Percentiles rank a stretch among this genome's conserved stretches.
phyloP scores from a whole-genome alignment of 2,797 vertebrate genomes.

The Euphonia xanthogaster region DNA sequence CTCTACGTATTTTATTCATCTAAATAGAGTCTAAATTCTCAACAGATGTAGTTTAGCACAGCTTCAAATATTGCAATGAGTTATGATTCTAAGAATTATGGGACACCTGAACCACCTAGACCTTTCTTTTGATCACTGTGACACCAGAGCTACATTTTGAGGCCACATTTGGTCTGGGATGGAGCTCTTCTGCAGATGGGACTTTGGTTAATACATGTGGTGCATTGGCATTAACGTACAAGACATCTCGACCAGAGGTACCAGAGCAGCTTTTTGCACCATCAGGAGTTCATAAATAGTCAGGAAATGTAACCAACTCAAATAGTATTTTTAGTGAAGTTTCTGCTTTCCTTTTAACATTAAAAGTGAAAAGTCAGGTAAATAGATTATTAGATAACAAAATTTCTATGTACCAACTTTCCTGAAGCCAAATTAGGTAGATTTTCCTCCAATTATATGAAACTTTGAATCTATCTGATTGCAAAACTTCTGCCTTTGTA shows the following conservation, averaged over 20 bases:
- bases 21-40: not conserved
- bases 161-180: not conserved
- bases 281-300: not conserved
- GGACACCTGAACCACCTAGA: not conserved
- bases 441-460: not conserved
- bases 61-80: not conserved
- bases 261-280: not conserved
- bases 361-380: not conserved
- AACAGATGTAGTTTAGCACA: not conserved
- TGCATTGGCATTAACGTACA: not conserved
- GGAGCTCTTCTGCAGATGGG: not conserved
- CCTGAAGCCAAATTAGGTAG: not conserved
- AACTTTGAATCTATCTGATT: not conserved
- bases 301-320: not conserved
- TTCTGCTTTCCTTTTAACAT: not conserved
- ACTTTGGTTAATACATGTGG: not conserved
- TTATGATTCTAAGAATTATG: not conserved
- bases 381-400: not conserved
- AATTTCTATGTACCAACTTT: not conserved
- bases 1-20: not conserved
- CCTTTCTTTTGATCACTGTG: not conserved
- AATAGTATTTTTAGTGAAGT: not conserved
- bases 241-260: not conserved
- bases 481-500: not conserved
- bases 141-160: not conserved